Base-by-base conservation (phyloP, 2,113 vertebrate species). In the Microtus ochrogaster region DNA sequence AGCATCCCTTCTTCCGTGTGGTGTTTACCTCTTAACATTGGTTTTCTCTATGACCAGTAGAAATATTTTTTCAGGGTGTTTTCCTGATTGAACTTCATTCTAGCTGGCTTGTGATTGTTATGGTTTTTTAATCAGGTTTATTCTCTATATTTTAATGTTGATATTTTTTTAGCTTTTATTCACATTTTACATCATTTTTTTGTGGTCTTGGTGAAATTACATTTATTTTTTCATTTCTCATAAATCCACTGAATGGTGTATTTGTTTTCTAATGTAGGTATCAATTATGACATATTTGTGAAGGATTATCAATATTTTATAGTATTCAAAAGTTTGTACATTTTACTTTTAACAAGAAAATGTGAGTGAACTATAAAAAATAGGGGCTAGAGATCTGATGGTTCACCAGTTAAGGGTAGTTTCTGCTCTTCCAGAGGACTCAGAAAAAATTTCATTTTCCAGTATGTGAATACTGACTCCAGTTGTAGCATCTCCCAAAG, bases 271-370 rank as follows among this genome's bases (percentile, higher is more conserved):
- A 94, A 63, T 89, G 94, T 94, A 93, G 65, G 1, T 41, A 65
- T 24, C 33, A 58, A 76, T 87, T 28, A 83, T 58, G 70, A 7
- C 30, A 39, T 41, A 30, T 58, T 19, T 58, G 55, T 58, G 55
- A 58, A 58, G 4, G 55, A 19, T 19, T 58, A 17, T 58, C 17
- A 58, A 58, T 47, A 79, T 92, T 85, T 74, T 94, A 68, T 73
- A 52, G 91, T 93, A 7, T 87, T 91, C 26, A 74, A 3, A 94
- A 12, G 36, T 88, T 96, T 91, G 7, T 87, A 41, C 44, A 58
- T 89, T 97, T 16, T 92, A 8, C 66, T 86, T 89, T 94, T 92
- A 89, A 76, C 19, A 91, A 81, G 79, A 89, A 94, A 89, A 86
- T 63, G 26, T 88, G 9, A 89, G n/a, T 95, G 63, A 84, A 47